Percentiles rank a stretch among this genome's conserved stretches.
These are phyloP conservation scores for Silurus aristotelis DNA, from an alignment of 2,797 vertebrate species.

Conservation along the genomic window DNA sequence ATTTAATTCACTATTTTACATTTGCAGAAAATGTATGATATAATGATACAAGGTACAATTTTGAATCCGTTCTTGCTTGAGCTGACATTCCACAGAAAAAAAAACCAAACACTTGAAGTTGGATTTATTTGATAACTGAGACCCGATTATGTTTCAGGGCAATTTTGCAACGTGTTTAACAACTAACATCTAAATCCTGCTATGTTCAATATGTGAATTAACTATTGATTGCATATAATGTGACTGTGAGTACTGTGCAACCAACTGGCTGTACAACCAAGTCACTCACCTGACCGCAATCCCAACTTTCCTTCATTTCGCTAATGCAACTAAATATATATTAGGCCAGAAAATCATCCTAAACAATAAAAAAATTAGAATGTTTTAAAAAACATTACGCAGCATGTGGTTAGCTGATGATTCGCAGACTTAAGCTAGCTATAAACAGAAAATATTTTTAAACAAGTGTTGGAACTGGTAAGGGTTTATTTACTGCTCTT, in stretches of 20 bases:
- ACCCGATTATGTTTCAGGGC: not conserved
- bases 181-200: not conserved
- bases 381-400: not conserved
- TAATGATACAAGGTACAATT: no score
- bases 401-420: not conserved
- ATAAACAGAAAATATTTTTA: constrained; percentile 18
- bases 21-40: no score
- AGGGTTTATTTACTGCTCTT: constrained; percentile 6
- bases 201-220: not conserved
- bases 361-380: not conserved
- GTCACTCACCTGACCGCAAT: not conserved
- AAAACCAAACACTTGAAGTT: not conserved
- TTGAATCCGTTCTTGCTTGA: not conserved
- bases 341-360: not conserved
- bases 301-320: not conserved
- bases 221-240: not conserved
- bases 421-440: constrained; percentile 3
- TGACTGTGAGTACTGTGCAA: no score
- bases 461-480: not conserved
- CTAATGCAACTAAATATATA: not conserved
- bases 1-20: no score
- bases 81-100: not conserved
- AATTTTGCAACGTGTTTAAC: no score
- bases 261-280: not conserved
- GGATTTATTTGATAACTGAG: not conserved